Base-by-base conservation (phyloP, 2,797 vertebrate species). In the Rhinogobio ventralis region DNA sequence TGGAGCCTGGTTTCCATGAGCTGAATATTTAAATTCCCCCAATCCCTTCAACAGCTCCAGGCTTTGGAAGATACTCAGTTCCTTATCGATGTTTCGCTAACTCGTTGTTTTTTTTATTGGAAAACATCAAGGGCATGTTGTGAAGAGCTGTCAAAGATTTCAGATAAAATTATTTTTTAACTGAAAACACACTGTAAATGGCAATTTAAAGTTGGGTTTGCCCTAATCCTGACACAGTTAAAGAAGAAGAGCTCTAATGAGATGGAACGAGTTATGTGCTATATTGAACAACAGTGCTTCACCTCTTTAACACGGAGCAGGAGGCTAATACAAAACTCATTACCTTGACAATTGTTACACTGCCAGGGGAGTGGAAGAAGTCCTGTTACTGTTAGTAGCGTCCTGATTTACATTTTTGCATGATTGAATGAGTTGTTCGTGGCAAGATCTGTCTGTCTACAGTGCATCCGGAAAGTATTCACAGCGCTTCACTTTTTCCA, bases 21-120 rank as follows among this genome's bases (percentile, higher is more conserved):
- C 81, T 85, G 88, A 87, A 87, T 89, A 86, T 84, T 87, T 85
- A 57, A 81, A 86, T 78, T 87, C 79, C 83, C 39, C 28, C 55
- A 86, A 62, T 81, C 67, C 78, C 42, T 81, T 71, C 81, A 66
- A 46, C 66, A 73, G 87, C 87, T 84, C 39, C 76, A 82, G 85
- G 85, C 78, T 77, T 82, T 79, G 51, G 67, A 86, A 85, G 78
- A 82, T 74, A 53, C 74, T 71, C 67, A 68, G 79, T 67, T 53
- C 51, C 49, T 84, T 86, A 86, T 86, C 79, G 55, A 86, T 82
- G 79, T 66, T 66, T 51, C 4, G 11, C 36, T 51, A 60, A 60
- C 68, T 64, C 71, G 23, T 66, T 60, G 51, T 51, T 30, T 72
- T n/a, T 88, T 68, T 82, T 82, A 82, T 76, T 86, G 81, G 57